These are phyloP conservation scores for Thamnaconus septentrionalis DNA, from an alignment of 2,113 vertebrate genomes.

Conservation along the genomic window DNA sequence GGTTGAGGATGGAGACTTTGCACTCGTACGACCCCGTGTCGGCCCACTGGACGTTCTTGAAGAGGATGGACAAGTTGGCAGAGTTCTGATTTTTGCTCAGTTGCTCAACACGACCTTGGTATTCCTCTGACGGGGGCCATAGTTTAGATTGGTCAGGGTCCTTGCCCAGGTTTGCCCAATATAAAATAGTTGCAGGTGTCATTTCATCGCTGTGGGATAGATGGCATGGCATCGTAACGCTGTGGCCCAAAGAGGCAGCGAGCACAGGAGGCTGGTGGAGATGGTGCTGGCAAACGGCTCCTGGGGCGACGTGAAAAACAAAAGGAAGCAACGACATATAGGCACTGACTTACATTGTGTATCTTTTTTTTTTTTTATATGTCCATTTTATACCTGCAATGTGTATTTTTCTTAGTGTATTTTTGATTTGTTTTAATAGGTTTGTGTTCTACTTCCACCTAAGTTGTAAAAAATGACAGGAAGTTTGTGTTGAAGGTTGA, in stretches of 20 bases:
- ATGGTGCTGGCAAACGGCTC: too few relatives aligned
- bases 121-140: neutral
- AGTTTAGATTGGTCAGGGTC: fast-evolving
- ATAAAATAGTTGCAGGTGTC: constrained; percentile 25
- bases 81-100: neutral
- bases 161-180: constrained; percentile 22
- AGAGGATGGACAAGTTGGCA: constrained; percentile 33
- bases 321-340: too few relatives aligned
- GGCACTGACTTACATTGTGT: too few relatives aligned
- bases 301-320: too few relatives aligned
- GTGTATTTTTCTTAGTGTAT: too few relatives aligned
- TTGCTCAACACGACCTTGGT: constrained; percentile 13
- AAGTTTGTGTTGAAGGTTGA: too few relatives aligned
- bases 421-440: too few relatives aligned
- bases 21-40: constrained; percentile 57
- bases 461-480: too few relatives aligned
- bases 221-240: constrained; percentile 34
- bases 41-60: constrained; percentile 49
- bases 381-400: too few relatives aligned
- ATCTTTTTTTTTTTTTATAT: too few relatives aligned
- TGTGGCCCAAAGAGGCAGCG: constrained; percentile 12
- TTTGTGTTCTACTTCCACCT: too few relatives aligned
- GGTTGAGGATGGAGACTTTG: constrained; percentile 45
- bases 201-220: constrained; percentile 22
- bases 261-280: constrained; percentile 49